Evolutionary conservation across 1,140 invertebrate species (phyloP), one percentile per base, ranked within the genome.

Genomic region (Orius insidiosus): DNA sequence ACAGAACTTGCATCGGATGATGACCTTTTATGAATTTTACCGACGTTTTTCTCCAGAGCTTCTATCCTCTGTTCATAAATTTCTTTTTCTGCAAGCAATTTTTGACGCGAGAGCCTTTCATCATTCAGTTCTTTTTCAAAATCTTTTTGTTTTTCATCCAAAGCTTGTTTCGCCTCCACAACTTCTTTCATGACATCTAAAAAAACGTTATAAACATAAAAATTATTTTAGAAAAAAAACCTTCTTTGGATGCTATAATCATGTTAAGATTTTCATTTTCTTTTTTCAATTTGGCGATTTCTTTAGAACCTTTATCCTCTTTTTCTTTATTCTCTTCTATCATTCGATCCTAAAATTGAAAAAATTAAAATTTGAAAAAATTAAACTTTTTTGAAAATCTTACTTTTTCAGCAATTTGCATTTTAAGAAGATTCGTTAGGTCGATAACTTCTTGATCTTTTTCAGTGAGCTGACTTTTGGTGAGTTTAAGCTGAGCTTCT

Each of bases 61-160:
- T 85, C 81, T 13, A 64, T 65, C 10, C 74, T 68, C 45, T 78
- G 74, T 53, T 89, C 84, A 24, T 90, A 56, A 14, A 74, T 68
- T 51, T 83, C 76, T 55, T 83, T 82, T 34, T 88, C 80, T 30
- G 81, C 78, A 2, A 94, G 62, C 10, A 92, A 56, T 50, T 81
- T 78, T 61, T 94, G 87, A 55, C 89, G 82, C 30, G 84, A 81
- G 16, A 74, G 70, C 19, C 82, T 67, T 54, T 85, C 80, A 32
- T 75, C 66, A 53, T 85, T 79, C 10, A 85, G 60, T 40, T 75
- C 69, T 16, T 68, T 57, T 54, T 73, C 69, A 10, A 80, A 58
- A 44, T 68, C 62, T 51, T 76, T 71, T 58, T 30, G 41, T 31
- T 43, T 30, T 5, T 15, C n/a, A 8, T 43, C 31, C 24, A 43